Base-by-base conservation (phyloP, 2,888 invertebrate species). In the Ernsta delagoae region DNA sequence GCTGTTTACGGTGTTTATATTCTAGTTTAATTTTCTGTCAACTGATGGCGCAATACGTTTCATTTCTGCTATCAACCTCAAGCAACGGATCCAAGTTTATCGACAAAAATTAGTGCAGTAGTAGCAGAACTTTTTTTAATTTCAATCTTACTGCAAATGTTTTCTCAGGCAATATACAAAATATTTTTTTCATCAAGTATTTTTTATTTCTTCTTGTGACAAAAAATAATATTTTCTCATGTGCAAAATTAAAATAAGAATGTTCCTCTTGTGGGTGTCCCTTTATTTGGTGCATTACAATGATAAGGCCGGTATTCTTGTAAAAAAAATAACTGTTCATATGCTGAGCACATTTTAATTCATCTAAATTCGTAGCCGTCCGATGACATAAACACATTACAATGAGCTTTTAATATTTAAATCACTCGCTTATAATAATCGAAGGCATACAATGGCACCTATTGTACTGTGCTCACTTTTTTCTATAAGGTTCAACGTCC, bases 401-500 rank as follows among this genome's bases (percentile, higher is more conserved):
- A 59, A 59, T 39, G 12, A n/a, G 39, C 43, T 43, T 36, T 50
- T 62, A 39, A 50, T 54, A 54, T 66, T 66, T 43, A 66, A 53
- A 66, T 60, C 64, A 63, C 41, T 63, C 24, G 12, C 50, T 60
- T 60, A 60, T 67, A 54, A 67, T 54, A 67, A 36, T 61, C 36
- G 34, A 36, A 56, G 43, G 56, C 64, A 50, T 50, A 69, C 71
- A 74, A 72, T 70, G 70, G 69, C 73, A 60, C 67, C 73, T 70
- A 75, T 74, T 70, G 70, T 66, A 56, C 56, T 6, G 69, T 59
- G 54, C 70, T 71, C 70, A 73, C 72, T 73, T 72, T 73, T 73
- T 72, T 72, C 72, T 72, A 71, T 59, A 71, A 73, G 73, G 83
- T 74, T 81, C 81, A 78, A 73, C 74, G 79, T 65, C 73, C 83